Base-by-base conservation (phyloP, 2,888 invertebrate genomes). In the Dolichomitus sp. region DNA sequence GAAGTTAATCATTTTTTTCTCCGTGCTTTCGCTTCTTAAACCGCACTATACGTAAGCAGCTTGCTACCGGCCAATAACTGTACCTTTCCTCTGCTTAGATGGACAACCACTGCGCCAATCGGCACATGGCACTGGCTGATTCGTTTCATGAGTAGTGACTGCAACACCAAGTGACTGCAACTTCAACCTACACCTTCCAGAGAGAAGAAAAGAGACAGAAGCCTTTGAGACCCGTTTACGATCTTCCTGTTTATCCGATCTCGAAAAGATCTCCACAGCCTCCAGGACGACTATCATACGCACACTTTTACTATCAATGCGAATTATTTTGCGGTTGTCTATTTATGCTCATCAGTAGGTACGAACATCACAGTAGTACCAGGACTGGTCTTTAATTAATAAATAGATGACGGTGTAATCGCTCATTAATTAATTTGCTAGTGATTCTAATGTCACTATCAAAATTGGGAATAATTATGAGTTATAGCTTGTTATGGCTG, bases 191-290 rank as follows among this genome's bases (percentile, higher is more conserved):
- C 40, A 19, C n/a, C 57, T 27, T 54, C 23, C 30, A 48, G 69
- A 37, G 65, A 33, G 7, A n/a, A 52, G 54, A 27, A 54, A 19
- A 66, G 57, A 72, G 45, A 48, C 48, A 72, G 40, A 57, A 74
- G 65, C 61, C 57, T 61, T 37, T 33, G 37, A 77, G 72, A 78
- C 69, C 74, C 83, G 83, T 87, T 86, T 86, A 86, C 85, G 84
- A 87, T 84, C 84, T 80, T 84, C 81, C 81, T 81, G 82, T 81
- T 85, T 85, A 73, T 76, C 77, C 80, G 78, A 84, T 81, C 72
- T 85, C 65, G 19, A 63, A 81, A 70, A 80, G 61, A 66, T 76
- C 50, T n/a, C 59, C 63, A 30, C 40, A 65, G 45, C 42, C 70
- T 45, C 37, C 33, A 27, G 19, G 7, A 42, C 45, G n/a, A 23